These are phyloP conservation scores for Lochmaea crataegi DNA, from an alignment of 2,888 invertebrate species.

Conservation along the genomic window DNA sequence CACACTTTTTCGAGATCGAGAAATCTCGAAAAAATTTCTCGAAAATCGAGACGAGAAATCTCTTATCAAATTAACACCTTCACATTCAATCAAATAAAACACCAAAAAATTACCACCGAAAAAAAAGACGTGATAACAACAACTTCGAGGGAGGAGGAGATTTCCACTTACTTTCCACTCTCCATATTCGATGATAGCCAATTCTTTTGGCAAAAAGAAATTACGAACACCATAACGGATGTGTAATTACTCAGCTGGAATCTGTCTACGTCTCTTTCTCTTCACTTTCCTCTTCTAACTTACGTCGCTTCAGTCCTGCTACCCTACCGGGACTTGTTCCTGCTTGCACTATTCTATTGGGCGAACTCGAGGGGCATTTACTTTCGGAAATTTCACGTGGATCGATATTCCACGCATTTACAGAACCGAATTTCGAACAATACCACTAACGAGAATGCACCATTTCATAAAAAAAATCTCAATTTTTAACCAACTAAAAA, in stretches of 20 bases:
- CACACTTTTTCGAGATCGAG: too few species aligned
- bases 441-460: neutral
- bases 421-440: constrained; percentile 5
- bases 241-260: constrained; percentile 18
- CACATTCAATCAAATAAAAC: too few species aligned
- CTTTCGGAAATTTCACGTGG: constrained; percentile 31
- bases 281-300: constrained; percentile 6
- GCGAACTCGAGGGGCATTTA: constrained; percentile 26
- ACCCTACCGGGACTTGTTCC: constrained; percentile 6
- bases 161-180: neutral
- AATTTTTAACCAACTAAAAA: too few species aligned
- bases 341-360: constrained; percentile 20
- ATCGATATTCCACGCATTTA: constrained; percentile 34
- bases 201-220: constrained; percentile 6
- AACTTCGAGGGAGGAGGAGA: neutral
- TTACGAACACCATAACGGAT: constrained; percentile 17
- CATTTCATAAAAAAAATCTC: too few species aligned
- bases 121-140: neutral
- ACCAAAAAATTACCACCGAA: neutral
- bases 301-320: constrained; percentile 13
- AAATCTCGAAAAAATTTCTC: too few species aligned
- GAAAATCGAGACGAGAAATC: too few species aligned
- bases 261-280: neutral
- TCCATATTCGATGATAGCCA: constrained; percentile 6
- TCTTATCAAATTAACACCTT: too few species aligned